phyloP scores from a whole-genome alignment of 2,797 vertebrate genomes.

The Aselliscus stoliczkanus region DNA sequence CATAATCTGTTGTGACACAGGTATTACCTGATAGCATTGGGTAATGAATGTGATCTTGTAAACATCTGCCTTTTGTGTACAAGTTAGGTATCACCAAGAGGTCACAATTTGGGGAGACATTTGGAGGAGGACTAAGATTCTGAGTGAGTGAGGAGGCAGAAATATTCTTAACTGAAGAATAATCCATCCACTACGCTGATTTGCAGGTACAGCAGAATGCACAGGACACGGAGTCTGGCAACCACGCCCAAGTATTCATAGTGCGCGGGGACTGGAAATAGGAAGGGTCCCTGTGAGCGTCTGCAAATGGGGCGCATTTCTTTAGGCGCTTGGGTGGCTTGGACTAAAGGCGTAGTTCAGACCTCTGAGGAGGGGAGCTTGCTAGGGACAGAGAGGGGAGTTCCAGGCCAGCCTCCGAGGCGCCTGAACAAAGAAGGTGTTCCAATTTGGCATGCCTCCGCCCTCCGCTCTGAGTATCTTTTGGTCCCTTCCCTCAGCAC shows the following conservation, averaged over 20 bases:
- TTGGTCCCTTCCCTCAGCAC: not conserved
- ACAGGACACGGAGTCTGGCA: accelerated
- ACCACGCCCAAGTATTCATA: not conserved
- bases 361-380: not conserved
- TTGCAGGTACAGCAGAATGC: not conserved
- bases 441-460: not conserved
- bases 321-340: not conserved
- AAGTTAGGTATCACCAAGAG: not conserved
- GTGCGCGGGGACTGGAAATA: too few relatives aligned
- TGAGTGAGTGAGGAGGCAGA: not conserved
- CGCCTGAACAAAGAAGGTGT: not conserved
- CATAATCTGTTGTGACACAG: not conserved
- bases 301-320: not conserved
- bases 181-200: not conserved
- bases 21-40: not conserved
- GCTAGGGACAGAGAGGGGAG: not conserved
- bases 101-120: not conserved
- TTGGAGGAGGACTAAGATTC: not conserved
- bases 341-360: not conserved
- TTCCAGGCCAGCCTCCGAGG: not conserved
- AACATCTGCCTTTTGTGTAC: not conserved
- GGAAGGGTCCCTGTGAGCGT: not conserved
- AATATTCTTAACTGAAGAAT: not conserved
- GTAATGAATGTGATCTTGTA: not conserved
- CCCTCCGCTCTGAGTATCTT: not conserved